A percentile compares a stretch with the other conserved stretches of the same genome.
Evolutionary conservation across 2,113 vertebrate genomes (phyloP).

Genomic region (Fulica atra): DNA sequence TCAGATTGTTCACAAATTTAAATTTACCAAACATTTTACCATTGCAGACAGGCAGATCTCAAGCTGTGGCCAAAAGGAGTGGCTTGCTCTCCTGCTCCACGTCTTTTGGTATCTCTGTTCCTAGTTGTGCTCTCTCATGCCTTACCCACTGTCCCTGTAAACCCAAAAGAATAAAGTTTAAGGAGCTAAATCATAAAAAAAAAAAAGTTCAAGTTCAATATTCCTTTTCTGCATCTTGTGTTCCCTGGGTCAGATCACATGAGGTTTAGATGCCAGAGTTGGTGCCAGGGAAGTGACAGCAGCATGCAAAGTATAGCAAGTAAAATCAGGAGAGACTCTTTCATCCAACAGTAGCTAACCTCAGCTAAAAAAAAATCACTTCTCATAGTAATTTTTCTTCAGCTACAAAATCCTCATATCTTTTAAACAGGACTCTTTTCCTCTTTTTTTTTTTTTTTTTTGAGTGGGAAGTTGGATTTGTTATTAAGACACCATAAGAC

Average conservation of each 20-base stretch:
- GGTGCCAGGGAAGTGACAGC: not conserved
- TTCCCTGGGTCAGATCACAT: not conserved
- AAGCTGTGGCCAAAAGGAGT: not conserved
- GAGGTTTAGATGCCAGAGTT: not conserved
- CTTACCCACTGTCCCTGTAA: not conserved
- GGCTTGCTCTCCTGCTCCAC: too few relatives aligned
- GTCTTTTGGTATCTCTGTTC: not conserved
- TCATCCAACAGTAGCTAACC: not conserved
- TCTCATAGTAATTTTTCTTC: not conserved
- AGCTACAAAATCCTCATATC: not conserved
- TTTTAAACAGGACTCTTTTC: not conserved
- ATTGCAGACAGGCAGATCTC: not conserved
- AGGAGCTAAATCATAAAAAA: not conserved
- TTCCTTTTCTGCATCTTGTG: not conserved
- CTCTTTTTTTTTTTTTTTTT: rapidly evolving
- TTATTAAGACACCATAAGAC: not conserved
- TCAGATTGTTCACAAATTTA: not conserved
- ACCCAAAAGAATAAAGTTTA: not conserved
- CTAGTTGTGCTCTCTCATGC: not conserved
- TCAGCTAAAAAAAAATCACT: not conserved
- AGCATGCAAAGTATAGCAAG: not conserved
- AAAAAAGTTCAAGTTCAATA: not conserved
- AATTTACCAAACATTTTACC: not conserved
- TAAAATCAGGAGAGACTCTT: not conserved
- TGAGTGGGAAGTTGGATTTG: rapidly evolving